Percentiles rank a stretch among this genome's conserved stretches.
Evolutionary conservation across 1,140 invertebrate species (phyloP).

Genomic region (Scaptomyza hsui): DNA sequence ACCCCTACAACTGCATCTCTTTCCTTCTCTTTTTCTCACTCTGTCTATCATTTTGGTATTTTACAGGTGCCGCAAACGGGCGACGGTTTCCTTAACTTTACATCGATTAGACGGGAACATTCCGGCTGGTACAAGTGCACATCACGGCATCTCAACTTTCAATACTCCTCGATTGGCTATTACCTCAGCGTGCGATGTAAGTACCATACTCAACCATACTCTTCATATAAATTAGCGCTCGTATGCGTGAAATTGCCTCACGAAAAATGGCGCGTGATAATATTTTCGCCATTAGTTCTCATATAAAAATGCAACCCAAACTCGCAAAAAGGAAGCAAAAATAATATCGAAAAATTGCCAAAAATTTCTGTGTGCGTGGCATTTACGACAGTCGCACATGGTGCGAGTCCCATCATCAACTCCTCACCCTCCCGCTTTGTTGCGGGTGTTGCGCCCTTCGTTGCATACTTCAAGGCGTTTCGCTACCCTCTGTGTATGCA

Average conservation of each 20-base stretch:
- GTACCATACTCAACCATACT: too few relatives aligned
- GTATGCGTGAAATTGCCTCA: conserved; percentile 80
- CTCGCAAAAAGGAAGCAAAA: conserved; percentile 12
- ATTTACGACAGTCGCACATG: conserved; percentile 73
- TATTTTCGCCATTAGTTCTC: conserved; percentile 74
- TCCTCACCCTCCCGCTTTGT: conserved; percentile 25
- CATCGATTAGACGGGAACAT: conserved; percentile 89
- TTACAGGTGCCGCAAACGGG: conserved; percentile 87
- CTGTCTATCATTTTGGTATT: conserved; percentile 1
- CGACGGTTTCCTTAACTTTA: conserved; percentile 93
- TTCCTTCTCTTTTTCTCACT: background rate
- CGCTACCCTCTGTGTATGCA: conserved; percentile 61
- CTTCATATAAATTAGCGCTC: conserved; percentile 66
- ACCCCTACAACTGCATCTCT: conserved; percentile 8
- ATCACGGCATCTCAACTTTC: conserved; percentile 90
- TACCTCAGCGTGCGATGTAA: conserved; percentile 94
- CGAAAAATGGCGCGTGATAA: conserved; percentile 71
- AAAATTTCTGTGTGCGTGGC: conserved; percentile 46
- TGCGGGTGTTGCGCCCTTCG: conserved; percentile 35
- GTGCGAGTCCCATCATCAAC: conserved; percentile 37
- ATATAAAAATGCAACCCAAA: conserved; percentile 44
- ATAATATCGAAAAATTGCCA: conserved; percentile 24
- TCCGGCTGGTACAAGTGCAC: conserved; percentile 96
- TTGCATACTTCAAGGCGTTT: conserved; percentile 44
- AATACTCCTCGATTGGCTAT: conserved; percentile 95